Evolutionary conservation across 2,888 invertebrate species (phyloP).

Genomic region (Sympetrum striolatum): DNA sequence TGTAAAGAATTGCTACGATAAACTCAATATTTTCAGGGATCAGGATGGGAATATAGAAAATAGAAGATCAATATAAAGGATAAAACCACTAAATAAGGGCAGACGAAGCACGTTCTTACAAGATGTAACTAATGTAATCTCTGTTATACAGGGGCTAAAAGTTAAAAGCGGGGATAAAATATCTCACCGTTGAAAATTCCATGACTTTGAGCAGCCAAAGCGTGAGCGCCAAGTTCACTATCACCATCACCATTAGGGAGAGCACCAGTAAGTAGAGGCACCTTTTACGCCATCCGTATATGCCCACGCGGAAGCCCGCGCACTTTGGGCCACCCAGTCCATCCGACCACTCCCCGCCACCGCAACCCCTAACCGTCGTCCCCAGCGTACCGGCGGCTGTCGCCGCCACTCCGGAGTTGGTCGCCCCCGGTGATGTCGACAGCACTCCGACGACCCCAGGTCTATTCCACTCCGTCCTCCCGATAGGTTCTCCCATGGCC

Average conservation of each 20-base stretch:
- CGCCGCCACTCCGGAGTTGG: background rate
- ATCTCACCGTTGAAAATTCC: slow-evolving; percentile 93
- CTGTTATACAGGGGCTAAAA: too few species aligned
- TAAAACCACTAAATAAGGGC: too few species aligned
- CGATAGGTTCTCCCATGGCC: background rate
- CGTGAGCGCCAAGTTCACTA: slow-evolving; percentile 92
- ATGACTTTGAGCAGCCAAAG: slow-evolving; percentile 96
- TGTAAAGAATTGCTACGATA: too few species aligned
- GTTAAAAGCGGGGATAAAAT: background rate
- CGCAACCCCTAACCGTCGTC: background rate
- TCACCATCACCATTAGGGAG: slow-evolving; percentile 87
- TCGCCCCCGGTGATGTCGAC: background rate
- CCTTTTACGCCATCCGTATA: slow-evolving; percentile 96
- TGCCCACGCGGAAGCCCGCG: slow-evolving; percentile 68
- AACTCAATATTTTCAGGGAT: too few species aligned
- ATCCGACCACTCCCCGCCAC: background rate
- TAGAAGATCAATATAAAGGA: too few species aligned
- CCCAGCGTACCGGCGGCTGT: background rate
- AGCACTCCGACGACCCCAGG: background rate
- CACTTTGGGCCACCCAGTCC: slow-evolving; percentile 2
- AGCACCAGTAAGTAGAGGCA: slow-evolving; percentile 92
- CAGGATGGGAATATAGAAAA: too few species aligned
- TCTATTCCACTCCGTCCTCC: background rate
- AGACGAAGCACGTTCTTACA: too few species aligned
- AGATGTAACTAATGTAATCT: too few species aligned